Evolutionary conservation across 2,797 vertebrate genomes (phyloP).

Genomic region (Menidia menidia): DNA sequence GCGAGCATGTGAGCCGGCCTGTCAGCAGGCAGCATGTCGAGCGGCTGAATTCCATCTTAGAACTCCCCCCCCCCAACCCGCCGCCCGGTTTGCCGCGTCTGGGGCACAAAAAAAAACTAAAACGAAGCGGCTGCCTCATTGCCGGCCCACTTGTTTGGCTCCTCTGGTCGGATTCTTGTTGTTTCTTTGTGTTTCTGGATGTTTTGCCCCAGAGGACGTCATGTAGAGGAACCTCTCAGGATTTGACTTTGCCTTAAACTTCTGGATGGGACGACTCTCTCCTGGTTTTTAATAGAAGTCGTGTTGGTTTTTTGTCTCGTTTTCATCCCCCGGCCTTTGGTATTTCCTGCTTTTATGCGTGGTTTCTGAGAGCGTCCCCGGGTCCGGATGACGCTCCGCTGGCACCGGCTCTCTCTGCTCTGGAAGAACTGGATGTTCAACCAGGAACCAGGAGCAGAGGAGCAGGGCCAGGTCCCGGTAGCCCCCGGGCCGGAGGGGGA

Average conservation of each 20-base stretch:
- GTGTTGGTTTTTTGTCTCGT: constrained; percentile 19
- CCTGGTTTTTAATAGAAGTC: constrained; percentile 24
- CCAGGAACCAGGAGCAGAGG: constrained; percentile 81
- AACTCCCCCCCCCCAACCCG: no score
- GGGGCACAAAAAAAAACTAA: neutral
- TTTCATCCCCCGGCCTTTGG: constrained; percentile 28
- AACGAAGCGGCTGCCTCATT: neutral
- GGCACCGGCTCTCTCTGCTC: constrained; percentile 85
- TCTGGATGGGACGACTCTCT: constrained; percentile 22
- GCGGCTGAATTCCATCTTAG: constrained; percentile 57
- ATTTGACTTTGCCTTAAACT: constrained; percentile 28
- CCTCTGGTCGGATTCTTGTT: neutral
- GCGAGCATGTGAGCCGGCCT: constrained; percentile 52
- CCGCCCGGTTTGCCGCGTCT: constrained; percentile 15
- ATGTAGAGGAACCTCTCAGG: constrained; percentile 15
- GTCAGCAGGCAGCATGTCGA: constrained; percentile 63
- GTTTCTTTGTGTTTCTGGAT: constrained; percentile 22
- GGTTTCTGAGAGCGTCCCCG: constrained; percentile 61
- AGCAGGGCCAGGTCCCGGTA: constrained; percentile 43
- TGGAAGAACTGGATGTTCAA: constrained; percentile 94
- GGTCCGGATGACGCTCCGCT: constrained; percentile 84
- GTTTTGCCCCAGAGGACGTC: constrained; percentile 31
- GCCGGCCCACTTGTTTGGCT: neutral
- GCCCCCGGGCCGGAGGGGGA: constrained; percentile 5
- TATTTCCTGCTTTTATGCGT: constrained; percentile 70